phyloP scores from a whole-genome alignment of 2,797 vertebrate species.

The Enteromius anoplus region DNA sequence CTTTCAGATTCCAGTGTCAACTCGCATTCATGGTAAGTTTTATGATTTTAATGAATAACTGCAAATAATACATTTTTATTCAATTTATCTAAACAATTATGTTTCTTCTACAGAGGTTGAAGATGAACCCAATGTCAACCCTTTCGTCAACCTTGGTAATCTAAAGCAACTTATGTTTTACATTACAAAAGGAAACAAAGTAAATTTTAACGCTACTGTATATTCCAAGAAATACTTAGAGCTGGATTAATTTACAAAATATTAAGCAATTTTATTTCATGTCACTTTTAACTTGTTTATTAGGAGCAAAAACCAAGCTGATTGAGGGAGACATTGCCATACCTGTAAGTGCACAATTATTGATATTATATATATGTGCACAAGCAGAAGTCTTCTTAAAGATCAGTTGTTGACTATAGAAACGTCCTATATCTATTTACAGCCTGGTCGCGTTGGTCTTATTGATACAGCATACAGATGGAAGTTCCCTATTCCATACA shows the following conservation, averaged over 20 bases:
- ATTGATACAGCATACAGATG: constrained; percentile 78
- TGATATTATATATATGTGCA: not conserved
- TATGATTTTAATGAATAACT: constrained; percentile 1
- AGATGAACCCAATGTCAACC: constrained; percentile 72
- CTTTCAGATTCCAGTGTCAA: constrained; percentile 65
- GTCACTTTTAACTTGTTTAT: constrained; percentile 7
- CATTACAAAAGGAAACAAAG: not conserved
- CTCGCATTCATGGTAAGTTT: constrained; percentile 68
- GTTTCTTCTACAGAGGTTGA: constrained; percentile 69
- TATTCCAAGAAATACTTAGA: not conserved
- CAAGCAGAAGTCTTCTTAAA: constrained; percentile 7
- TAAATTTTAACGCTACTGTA: not conserved
- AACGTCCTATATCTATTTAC: not conserved
- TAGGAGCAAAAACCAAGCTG: constrained; percentile 71
- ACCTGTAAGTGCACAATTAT: constrained; percentile 63
- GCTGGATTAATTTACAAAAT: not conserved
- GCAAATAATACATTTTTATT: not conserved
- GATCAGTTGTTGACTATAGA: not conserved
- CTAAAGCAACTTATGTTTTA: not conserved
- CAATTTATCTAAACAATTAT: not conserved
- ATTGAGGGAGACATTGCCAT: constrained; percentile 77
- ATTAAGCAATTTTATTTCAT: not conserved
- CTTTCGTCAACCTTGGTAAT: constrained; percentile 74
- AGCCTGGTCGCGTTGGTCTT: constrained; percentile 79
- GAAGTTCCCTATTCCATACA: constrained; percentile 90